These are phyloP conservation scores for Paraescarpia echinospica DNA, from an alignment of 1,140 invertebrate species.

Conservation along the genomic window DNA sequence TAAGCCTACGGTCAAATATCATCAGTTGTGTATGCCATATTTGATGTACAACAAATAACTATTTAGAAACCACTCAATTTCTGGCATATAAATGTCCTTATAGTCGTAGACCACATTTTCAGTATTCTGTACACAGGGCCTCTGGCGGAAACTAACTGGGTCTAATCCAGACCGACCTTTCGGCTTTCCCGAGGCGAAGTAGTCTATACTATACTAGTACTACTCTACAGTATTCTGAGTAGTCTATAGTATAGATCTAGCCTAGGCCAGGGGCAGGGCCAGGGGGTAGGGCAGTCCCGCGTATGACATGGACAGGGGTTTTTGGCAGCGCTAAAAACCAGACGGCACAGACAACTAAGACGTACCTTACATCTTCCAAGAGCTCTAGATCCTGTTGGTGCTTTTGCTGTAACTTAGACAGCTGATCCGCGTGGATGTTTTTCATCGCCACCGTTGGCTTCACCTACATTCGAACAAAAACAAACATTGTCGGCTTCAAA, in stretches of 20 bases:
- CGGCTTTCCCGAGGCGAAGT: background rate
- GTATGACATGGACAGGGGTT: background rate
- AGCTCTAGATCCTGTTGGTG: conserved; percentile 95
- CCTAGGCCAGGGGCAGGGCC: no score
- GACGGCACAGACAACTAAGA: background rate
- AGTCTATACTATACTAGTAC: no score
- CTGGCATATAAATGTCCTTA: no score
- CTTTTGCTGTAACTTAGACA: conserved; percentile 86
- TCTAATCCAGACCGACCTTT: background rate
- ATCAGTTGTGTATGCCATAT: no score
- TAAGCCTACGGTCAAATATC: no score
- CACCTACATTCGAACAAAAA: conserved; percentile 62
- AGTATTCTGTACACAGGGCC: conserved; percentile 22
- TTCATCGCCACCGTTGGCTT: conserved; percentile 81
- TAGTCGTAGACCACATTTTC: background rate
- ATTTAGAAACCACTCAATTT: no score
- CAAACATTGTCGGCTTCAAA: conserved; percentile 11
- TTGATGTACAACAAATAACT: no score
- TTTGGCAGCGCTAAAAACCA: background rate
- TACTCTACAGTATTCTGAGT: no score
- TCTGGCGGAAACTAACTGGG: conserved; percentile 14
- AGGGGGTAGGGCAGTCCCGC: background rate
- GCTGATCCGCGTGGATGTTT: conserved; percentile 88
- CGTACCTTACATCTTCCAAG: conserved; percentile 82
- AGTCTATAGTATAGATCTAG: no score